Percentiles rank a stretch among this genome's conserved stretches.
These are phyloP conservation scores for Drosophila orosa DNA, from an alignment of 1,140 invertebrate species.

Conservation along the genomic window DNA sequence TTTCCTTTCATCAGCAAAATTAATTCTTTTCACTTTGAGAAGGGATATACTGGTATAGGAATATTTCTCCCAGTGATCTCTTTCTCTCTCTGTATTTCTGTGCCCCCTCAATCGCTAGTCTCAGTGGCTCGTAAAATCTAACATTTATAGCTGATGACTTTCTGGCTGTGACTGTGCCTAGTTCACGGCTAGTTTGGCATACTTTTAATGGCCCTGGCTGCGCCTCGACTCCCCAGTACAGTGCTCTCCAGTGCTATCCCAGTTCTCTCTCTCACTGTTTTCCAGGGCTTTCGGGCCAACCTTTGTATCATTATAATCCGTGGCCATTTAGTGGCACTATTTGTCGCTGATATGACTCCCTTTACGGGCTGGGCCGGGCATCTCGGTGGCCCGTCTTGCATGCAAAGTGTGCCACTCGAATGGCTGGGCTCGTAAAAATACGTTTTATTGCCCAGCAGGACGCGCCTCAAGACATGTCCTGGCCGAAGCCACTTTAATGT, in stretches of 20 bases:
- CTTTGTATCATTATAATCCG: conserved; percentile 78
- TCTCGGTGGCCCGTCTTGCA: conserved; percentile 52
- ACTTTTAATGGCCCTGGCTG: conserved; percentile 64
- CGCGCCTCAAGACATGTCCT: conserved; percentile 73
- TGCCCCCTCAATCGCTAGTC: conserved; percentile 24
- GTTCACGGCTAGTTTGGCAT: conserved; percentile 75
- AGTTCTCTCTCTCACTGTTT: background rate
- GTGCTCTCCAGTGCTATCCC: conserved; percentile 4
- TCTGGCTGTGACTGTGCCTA: conserved; percentile 63
- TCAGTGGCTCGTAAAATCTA: conserved; percentile 73
- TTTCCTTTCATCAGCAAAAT: background rate
- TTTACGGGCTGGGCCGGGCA: conserved; percentile 65
- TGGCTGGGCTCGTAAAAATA: conserved; percentile 74
- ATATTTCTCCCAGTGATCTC: conserved; percentile 1
- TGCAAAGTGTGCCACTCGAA: conserved; percentile 75
- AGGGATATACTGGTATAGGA: background rate
- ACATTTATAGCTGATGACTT: conserved; percentile 80
- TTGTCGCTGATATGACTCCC: conserved; percentile 77
- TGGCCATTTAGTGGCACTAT: conserved; percentile 79
- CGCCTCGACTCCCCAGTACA: background rate
- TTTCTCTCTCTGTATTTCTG: background rate
- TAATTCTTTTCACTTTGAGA: background rate
- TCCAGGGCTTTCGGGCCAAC: conserved; percentile 11
- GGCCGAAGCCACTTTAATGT: conserved; percentile 54
- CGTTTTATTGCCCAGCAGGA: conserved; percentile 77